These are phyloP conservation scores for Steinernema hermaphroditum DNA, from an alignment of 2,888 invertebrate species.

Conservation along the genomic window DNA sequence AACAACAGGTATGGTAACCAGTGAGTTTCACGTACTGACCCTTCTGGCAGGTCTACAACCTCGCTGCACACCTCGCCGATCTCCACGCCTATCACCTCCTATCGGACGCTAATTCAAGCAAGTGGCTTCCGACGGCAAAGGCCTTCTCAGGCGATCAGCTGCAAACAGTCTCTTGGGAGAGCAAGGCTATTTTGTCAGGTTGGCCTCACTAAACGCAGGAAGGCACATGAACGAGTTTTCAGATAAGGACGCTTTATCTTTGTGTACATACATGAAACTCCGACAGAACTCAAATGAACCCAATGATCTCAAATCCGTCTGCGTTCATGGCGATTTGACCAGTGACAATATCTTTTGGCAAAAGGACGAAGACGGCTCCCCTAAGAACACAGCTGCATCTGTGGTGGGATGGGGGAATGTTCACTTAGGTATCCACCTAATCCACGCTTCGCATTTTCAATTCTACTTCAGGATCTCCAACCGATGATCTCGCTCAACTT, in stretches of 20 bases:
- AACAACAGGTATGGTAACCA: constrained; percentile 2
- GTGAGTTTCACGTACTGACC: no score
- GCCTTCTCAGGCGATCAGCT: no score
- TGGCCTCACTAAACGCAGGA: no score
- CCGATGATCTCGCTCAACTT: constrained; percentile 21
- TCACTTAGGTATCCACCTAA: background rate
- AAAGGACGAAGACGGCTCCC: background rate
- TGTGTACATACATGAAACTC: background rate
- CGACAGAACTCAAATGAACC: background rate
- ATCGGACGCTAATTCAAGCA: no score
- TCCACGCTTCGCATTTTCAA: no score
- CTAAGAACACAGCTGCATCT: background rate
- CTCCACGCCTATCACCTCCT: no score
- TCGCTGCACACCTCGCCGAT: no score
- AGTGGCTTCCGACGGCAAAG: no score
- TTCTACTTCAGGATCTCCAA: background rate
- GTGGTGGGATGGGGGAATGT: background rate
- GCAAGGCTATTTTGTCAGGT: no score
- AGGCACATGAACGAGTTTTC: background rate
- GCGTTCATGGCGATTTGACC: constrained; percentile 8
- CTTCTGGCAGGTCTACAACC: no score
- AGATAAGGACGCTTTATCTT: background rate
- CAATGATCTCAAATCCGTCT: background rate
- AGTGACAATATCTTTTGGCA: background rate
- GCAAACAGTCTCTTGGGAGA: no score